phyloP scores from a whole-genome alignment of 2,888 invertebrate genomes.

The Amiota minor region DNA sequence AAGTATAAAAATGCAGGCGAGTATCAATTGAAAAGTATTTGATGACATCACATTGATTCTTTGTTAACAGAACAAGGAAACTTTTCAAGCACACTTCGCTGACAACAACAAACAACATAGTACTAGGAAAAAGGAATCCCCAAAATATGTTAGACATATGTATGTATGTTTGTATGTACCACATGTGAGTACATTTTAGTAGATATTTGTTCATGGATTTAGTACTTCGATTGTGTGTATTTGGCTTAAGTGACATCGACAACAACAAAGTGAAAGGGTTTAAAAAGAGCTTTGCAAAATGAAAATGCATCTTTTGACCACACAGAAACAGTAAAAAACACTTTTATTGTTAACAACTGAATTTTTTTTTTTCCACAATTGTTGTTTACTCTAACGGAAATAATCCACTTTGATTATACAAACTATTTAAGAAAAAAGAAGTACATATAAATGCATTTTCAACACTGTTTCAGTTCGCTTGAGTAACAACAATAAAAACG shows the following conservation, averaged over 20 bases:
- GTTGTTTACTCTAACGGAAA: no score
- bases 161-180: no score
- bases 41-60: no score
- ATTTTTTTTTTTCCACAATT: not conserved
- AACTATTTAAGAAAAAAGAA: no score
- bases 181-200: no score
- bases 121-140: not conserved
- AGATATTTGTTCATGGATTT: constrained; percentile 7
- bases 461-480: no score
- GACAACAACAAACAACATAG: constrained; percentile 7
- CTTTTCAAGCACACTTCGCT: not conserved
- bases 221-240: constrained; percentile 14
- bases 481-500: no score
- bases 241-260: not conserved
- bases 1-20: not conserved
- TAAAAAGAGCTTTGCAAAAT: constrained; percentile 16
- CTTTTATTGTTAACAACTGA: constrained; percentile 20
- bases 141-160: not conserved
- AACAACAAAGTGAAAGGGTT: constrained; percentile 24
- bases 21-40: no score
- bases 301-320: not conserved
- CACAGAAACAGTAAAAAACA: constrained; percentile 17
- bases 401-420: no score
- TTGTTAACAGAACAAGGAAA: no score
- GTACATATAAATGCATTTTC: no score